Conservation (phyloP, 2,888 invertebrate genomes). For the Apomyelois bistriatella region DNA sequence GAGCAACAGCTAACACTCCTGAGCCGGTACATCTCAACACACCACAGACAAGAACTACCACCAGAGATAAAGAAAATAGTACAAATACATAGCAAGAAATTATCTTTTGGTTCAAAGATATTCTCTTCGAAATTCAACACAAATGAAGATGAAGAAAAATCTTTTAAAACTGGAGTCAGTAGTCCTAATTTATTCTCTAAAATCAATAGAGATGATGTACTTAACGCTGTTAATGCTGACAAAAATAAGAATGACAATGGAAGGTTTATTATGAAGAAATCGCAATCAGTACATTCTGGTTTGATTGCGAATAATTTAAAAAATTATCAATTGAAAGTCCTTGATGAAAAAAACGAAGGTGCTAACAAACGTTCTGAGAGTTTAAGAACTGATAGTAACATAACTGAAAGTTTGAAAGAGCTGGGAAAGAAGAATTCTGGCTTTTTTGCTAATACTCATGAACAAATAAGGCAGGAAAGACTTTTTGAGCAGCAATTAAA, state of each 20-base stretch:
- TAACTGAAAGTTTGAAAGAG: constrained; percentile 59
- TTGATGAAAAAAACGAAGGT: constrained; percentile 75
- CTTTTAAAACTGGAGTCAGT: constrained; percentile 58
- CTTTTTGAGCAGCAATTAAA: constrained; percentile 71
- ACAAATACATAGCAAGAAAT: constrained; percentile 76
- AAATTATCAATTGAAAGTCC: constrained; percentile 64
- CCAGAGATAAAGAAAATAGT: constrained; percentile 87
- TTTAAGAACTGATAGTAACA: constrained; percentile 46
- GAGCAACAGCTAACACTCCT: constrained; percentile 87
- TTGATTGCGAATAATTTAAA: constrained; percentile 47
- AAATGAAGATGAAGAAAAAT: constrained; percentile 59
- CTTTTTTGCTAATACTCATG: constrained; percentile 85
- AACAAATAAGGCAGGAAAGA: constrained; percentile 84
- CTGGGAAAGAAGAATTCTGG: constrained; percentile 52
- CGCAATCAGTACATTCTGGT: constrained; percentile 68
- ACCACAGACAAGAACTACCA: constrained; percentile 85
- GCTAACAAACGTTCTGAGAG: constrained; percentile 58
- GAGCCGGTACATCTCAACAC: constrained; percentile 85
- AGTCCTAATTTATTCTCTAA: constrained; percentile 69
- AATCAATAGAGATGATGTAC: constrained; percentile 46
- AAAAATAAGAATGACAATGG: constrained; percentile 46
- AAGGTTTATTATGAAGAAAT: constrained; percentile 65
- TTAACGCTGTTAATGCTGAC: constrained; percentile 35
- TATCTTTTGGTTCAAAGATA: constrained; percentile 67
- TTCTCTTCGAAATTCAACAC: constrained; percentile 50